Evolutionary conservation across 2,888 invertebrate genomes (phyloP).

Genomic region (Camptogramma bilineatum): DNA sequence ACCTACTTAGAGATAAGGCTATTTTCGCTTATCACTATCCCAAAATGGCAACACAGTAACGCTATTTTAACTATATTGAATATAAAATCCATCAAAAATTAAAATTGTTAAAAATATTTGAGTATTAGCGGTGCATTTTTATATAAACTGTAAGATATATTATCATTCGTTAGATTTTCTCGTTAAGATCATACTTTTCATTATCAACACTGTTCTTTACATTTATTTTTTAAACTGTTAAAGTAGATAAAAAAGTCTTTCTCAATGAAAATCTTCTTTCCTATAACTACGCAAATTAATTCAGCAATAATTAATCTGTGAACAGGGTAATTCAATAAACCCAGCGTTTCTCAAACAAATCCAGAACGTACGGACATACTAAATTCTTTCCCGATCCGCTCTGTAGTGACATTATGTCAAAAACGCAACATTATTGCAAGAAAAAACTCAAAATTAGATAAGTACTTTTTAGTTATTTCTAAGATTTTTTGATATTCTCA

Average conservation of each 20-base stretch:
- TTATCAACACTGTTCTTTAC: constrained; percentile 44
- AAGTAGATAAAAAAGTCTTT: background rate
- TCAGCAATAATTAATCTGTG: background rate
- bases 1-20: background rate
- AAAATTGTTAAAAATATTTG: constrained; percentile 66
- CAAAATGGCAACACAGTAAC: background rate
- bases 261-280: background rate
- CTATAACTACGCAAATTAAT: background rate
- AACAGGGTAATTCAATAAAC: background rate
- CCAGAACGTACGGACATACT: too few relatives aligned
- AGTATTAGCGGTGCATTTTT: constrained; percentile 80
- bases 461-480: too few relatives aligned
- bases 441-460: too few relatives aligned
- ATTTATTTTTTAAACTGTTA: background rate
- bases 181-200: constrained; percentile 52
- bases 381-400: too few relatives aligned
- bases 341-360: background rate
- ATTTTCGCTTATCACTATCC: background rate
- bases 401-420: too few relatives aligned
- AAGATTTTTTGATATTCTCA: too few relatives aligned
- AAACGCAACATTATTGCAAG: too few relatives aligned
- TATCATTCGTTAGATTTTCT: constrained; percentile 56
- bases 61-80: constrained; percentile 30
- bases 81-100: constrained; percentile 52
- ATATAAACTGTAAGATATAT: constrained; percentile 51